phyloP scores from a whole-genome alignment of 2,888 invertebrate species.

The Scotopteryx bipunctaria region DNA sequence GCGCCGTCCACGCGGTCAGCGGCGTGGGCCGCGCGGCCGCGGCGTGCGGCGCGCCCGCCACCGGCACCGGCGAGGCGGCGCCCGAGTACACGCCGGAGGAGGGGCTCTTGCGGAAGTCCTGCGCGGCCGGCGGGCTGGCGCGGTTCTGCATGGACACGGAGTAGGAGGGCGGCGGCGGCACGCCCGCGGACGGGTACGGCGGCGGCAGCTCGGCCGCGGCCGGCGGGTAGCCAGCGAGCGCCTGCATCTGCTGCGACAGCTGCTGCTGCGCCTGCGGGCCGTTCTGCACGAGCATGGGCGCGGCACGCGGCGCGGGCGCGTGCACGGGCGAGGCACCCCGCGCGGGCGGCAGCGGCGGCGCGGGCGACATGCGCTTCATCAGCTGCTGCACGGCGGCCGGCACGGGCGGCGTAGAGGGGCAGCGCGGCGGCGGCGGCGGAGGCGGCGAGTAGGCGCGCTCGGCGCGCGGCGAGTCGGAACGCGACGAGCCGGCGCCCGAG shows the following conservation, averaged over 20 bases:
- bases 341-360: conserved; percentile 85
- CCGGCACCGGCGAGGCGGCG: conserved; percentile 91
- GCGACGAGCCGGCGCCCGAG: conserved; percentile 93
- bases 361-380: conserved; percentile 85
- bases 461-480: conserved; percentile 92
- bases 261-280: conserved; percentile 93
- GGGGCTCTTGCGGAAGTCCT: conserved; percentile 92
- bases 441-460: conserved; percentile 89
- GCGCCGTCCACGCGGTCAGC: conserved; percentile 91
- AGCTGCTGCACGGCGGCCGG: conserved; percentile 84
- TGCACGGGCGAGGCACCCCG: conserved; percentile 90
- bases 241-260: conserved; percentile 94
- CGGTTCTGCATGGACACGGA: conserved; percentile 93
- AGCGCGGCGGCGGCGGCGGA: conserved; percentile 89
- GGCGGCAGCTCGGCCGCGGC: conserved; percentile 89
- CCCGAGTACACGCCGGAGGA: conserved; percentile 94
- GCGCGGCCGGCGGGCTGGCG: conserved; percentile 92
- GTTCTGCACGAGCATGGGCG: conserved; percentile 92
- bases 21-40: conserved; percentile 85
- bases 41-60: conserved; percentile 76
- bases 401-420: conserved; percentile 87
- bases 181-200: conserved; percentile 85
- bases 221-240: conserved; percentile 88
- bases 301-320: conserved; percentile 79
- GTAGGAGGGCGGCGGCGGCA: conserved; percentile 92